These are phyloP conservation scores for Bujurquina vittata DNA, from an alignment of 2,113 vertebrate genomes.

Conservation along the genomic window DNA sequence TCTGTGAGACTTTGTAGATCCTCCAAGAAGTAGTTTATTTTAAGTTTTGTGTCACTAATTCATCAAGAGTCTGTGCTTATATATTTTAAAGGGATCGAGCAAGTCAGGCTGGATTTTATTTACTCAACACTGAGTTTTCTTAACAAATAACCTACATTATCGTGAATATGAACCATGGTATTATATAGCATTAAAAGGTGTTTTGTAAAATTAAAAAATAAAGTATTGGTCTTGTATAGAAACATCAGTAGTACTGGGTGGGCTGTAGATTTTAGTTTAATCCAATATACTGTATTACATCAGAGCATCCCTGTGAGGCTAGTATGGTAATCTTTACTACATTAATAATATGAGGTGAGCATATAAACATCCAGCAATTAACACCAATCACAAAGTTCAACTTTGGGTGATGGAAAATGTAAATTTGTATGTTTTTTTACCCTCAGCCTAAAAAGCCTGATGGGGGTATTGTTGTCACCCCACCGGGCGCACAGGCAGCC, in stretches of 20 bases:
- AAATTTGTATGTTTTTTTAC: background rate
- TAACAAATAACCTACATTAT: background rate
- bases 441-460: no score
- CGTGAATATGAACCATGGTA: background rate
- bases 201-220: background rate
- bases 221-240: background rate
- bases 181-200: background rate
- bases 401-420: background rate
- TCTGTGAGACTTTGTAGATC: slow-evolving; percentile 30
- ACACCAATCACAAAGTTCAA: background rate
- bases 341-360: background rate
- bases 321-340: background rate
- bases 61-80: background rate
- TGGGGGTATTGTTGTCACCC: no score
- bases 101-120: background rate
- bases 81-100: background rate
- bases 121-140: background rate
- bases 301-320: background rate
- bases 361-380: background rate
- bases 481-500: no score
- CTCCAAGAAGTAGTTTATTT: slow-evolving; percentile 14
- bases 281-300: background rate
- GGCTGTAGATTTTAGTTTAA: background rate
- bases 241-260: background rate
- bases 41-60: slow-evolving; percentile 35